Base-by-base conservation (phyloP, 2,113 vertebrate genomes). In the Anoura caudifer region DNA sequence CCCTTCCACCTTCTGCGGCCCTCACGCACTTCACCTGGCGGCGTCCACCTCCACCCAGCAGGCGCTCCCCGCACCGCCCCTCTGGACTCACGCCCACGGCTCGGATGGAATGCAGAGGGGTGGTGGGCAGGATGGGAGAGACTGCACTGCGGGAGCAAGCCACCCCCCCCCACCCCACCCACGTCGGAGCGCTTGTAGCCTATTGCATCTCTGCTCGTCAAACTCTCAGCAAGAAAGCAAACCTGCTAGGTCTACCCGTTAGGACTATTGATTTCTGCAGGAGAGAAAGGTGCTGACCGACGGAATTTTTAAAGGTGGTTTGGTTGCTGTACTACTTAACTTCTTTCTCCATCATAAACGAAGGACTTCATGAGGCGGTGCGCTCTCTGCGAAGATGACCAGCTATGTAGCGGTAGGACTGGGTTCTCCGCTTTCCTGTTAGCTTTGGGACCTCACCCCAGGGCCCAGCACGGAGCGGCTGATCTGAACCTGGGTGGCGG, bases 81-180 rank as follows among this genome's bases (percentile, higher is more conserved):
- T 67, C 70, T 13, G 45, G 41, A 10, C 15, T 79, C 14, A 4
- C 2, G 6, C 0, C 6, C 0, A 2, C 1, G 4, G 10, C n/a
- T 26, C 1, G 41, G 76, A 38, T 0, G 7, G 16, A 31, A 14
- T 54, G 61, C 0, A 20, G 43, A 10, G 12, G 15, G 9, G 26
- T 8, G 14, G 17, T 9, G 4, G 84, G 19, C 31, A 80, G 76
- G 69, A 28, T 1, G 33, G 79, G n/a, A 7, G 0, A 43, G 45
- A 28, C 31, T n/a, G 52, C 0, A 0, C 4, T 15, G 82, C n/a
- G 3, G 63, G 43, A 24, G 70, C 50, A 26, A 85, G 65, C 13
- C 61, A 3, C 9, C 5, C 56, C 76, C 36, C 10, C 1, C 9
- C 5, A 47, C 76, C 36, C 10, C 1, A 8, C 9, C 3, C 52